phyloP scores from a whole-genome alignment of 2,888 invertebrate genomes.

The Orgyia antiqua region DNA sequence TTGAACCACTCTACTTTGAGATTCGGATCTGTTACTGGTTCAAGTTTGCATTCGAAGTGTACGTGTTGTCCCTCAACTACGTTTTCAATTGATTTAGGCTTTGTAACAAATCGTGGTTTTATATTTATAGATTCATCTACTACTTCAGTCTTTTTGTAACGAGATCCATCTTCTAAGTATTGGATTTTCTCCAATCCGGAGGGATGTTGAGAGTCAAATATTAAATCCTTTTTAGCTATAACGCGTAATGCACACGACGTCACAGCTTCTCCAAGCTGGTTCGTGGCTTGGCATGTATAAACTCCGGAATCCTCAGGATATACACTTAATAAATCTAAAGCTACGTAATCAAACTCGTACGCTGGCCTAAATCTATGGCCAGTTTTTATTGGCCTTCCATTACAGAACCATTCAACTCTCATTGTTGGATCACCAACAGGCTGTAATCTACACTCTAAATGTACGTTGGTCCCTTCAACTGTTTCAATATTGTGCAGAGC shows the following conservation, averaged over 20 bases:
- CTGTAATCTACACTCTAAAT: slow-evolving; percentile 93
- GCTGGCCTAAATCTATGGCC: slow-evolving; percentile 97
- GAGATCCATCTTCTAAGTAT: slow-evolving; percentile 91
- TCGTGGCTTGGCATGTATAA: slow-evolving; percentile 96
- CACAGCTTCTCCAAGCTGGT: slow-evolving; percentile 95
- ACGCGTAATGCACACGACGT: slow-evolving; percentile 94
- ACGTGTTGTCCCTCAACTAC: slow-evolving; percentile 94
- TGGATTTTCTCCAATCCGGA: slow-evolving; percentile 95
- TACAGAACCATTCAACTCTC: slow-evolving; percentile 97
- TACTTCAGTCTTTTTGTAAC: slow-evolving; percentile 89
- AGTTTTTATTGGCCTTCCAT: slow-evolving; percentile 93
- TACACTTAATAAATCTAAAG: slow-evolving; percentile 95
- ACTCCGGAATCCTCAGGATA: slow-evolving; percentile 98
- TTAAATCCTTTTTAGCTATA: slow-evolving; percentile 91
- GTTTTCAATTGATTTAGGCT: slow-evolving; percentile 91
- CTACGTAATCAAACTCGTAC: slow-evolving; percentile 98
- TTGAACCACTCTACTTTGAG: slow-evolving; percentile 98
- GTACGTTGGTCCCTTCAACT: slow-evolving; percentile 93
- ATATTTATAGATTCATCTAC: slow-evolving; percentile 90
- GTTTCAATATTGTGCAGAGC: slow-evolving; percentile 93
- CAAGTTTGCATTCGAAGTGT: slow-evolving; percentile 98
- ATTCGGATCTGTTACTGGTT: slow-evolving; percentile 97
- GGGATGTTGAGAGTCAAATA: slow-evolving; percentile 93
- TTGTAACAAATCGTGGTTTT: slow-evolving; percentile 90
- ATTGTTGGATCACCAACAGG: slow-evolving; percentile 95